These are phyloP conservation scores for Drosophila hamatofila DNA, from an alignment of 2,888 invertebrate genomes.

Conservation along the genomic window DNA sequence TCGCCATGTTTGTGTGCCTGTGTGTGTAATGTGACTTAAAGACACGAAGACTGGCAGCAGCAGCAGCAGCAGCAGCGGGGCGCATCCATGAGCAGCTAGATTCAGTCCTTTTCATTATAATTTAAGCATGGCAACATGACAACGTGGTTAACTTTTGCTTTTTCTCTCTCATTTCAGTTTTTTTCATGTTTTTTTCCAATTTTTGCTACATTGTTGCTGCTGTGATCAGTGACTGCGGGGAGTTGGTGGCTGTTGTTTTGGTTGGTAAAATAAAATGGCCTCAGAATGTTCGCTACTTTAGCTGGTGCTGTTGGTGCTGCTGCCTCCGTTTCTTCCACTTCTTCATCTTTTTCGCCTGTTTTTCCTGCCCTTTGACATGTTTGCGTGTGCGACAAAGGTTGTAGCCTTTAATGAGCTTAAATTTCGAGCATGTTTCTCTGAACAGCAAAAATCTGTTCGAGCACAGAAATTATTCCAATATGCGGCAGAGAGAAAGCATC, in stretches of 20 bases:
- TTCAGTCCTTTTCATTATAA: conserved; percentile 80
- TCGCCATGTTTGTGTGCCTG: conserved; percentile 22
- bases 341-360: conserved; percentile 14
- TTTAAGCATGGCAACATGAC: conserved; percentile 82
- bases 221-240: conserved; percentile 67
- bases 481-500: neutral
- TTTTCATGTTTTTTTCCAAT: conserved; percentile 16
- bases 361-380: conserved; percentile 63
- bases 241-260: conserved; percentile 38
- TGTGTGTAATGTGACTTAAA: conserved; percentile 42
- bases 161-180: conserved; percentile 17
- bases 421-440: conserved; percentile 66
- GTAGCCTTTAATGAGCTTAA: conserved; percentile 74
- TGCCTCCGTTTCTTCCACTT: neutral
- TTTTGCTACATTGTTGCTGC: conserved; percentile 56
- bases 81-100: conserved; percentile 56
- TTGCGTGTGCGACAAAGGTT: conserved; percentile 63
- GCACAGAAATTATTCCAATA: conserved; percentile 38
- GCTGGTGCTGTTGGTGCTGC: conserved; percentile 1
- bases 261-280: conserved; percentile 69
- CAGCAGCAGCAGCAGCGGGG: conserved; percentile 41
- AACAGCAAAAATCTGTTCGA: conserved; percentile 41
- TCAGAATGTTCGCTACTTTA: conserved; percentile 72
- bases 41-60: conserved; percentile 35
- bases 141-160: conserved; percentile 81